These are phyloP conservation scores for Corvus hawaiiensis DNA, from an alignment of 2,113 vertebrate genomes.

Conservation along the genomic window DNA sequence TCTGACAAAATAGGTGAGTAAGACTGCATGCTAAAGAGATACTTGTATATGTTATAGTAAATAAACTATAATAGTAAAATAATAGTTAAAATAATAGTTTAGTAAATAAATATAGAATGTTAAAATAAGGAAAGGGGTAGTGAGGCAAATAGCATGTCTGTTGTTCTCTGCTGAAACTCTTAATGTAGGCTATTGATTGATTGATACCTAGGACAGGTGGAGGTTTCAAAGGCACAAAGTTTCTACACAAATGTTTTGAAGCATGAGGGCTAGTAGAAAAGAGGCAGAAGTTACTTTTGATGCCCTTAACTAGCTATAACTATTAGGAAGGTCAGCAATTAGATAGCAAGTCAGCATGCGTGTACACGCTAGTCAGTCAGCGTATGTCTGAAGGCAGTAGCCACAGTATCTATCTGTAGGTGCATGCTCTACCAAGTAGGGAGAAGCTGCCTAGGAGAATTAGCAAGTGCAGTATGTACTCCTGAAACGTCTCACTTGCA, in stretches of 20 bases:
- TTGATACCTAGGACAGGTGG: not conserved
- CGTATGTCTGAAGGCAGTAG: not conserved
- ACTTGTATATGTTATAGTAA: not conserved
- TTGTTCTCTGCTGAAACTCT: not conserved
- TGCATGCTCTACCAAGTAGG: not conserved
- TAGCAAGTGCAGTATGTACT: not conserved
- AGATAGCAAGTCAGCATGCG: not conserved
- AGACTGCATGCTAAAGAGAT: not conserved
- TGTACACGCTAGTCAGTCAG: not conserved
- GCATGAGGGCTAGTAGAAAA: not conserved
- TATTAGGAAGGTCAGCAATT: not conserved
- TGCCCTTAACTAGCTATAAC: not conserved
- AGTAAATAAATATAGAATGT: not conserved
- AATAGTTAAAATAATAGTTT: not conserved
- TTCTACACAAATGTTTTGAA: not conserved
- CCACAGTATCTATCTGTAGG: not conserved
- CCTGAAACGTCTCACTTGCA: not conserved
- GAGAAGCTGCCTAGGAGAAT: not conserved
- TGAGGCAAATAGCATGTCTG: not conserved
- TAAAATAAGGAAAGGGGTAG: not conserved
- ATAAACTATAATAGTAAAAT: no score
- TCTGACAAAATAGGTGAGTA: slow-evolving; percentile 67
- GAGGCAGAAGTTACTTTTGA: not conserved
- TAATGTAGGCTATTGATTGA: not conserved
- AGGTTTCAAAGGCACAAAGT: not conserved